phyloP scores from a whole-genome alignment of 35 echinoderm and acorn worm species.

The Chiridota heheva region DNA sequence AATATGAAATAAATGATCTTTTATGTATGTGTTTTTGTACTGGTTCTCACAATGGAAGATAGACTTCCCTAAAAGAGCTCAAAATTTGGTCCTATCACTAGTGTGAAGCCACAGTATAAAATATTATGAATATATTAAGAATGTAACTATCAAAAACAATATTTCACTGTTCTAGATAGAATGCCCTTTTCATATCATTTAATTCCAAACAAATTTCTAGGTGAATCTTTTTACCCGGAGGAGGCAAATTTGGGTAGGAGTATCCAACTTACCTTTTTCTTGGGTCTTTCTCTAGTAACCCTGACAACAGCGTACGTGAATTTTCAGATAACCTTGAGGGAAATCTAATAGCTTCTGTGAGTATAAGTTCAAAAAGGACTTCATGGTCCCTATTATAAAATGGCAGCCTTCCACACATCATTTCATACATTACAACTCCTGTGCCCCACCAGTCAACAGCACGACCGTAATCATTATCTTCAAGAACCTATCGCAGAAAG shows the following conservation, averaged over 20 bases:
- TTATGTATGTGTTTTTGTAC: no score
- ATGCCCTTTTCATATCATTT: not conserved
- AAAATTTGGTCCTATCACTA: no score
- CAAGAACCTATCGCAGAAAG: conserved; percentile 60
- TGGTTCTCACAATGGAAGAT: no score
- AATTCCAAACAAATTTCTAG: not conserved
- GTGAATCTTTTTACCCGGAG: not conserved
- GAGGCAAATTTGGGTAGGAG: no score
- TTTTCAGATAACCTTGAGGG: conserved; percentile 62
- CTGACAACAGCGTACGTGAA: conserved; percentile 65
- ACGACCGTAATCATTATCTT: conserved; percentile 98
- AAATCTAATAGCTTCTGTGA: conserved; percentile 83
- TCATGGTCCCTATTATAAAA: conserved; percentile 97
- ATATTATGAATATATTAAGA: no score
- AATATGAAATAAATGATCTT: no score
- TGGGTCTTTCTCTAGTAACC: conserved; percentile 81
- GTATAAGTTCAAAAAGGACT: conserved; percentile 92
- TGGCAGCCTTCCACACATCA: conserved; percentile 95
- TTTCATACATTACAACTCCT: conserved; percentile 99
- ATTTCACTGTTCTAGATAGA: no score
- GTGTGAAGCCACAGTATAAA: no score
- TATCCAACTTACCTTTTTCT: conserved; percentile 80
- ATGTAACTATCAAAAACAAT: no score
- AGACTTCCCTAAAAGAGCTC: no score
- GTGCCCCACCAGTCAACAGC: conserved; percentile 99